Evolutionary conservation across 1,140 invertebrate genomes (phyloP), one percentile per base, ranked within the genome.

Genomic region (Drosophila murphyi): DNA sequence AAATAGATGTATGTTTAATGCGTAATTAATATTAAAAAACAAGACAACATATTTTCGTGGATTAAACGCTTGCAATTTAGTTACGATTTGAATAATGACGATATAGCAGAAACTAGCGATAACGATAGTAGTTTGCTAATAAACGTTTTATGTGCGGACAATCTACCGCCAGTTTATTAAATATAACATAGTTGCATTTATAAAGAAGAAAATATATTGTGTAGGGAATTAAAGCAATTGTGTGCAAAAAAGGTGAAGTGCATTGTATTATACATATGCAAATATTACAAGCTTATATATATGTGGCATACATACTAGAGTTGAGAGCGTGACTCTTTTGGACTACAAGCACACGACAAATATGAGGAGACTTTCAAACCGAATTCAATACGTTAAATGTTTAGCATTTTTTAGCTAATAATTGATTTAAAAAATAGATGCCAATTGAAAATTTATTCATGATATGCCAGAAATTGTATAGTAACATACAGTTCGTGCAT

Each of bases 1-100:
- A 45, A 54, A 54, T 12, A 51, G 74, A 79, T 74, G 80, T 87
- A 77, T 70, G 82, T 86, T 68, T 4, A 64, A 54, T 57, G n/a
- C n/a, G 12, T 56, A 63, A 59, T 64, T 48, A 54, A 47, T 5
- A 34, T 41, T 54, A 12, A 10, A 45, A 28, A 51, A 37, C 7
- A 45, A 39, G 34, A n/a, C 39, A 20, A 43, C 37, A 4, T 35
- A 29, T 39, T 5, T 28, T 31, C 2, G 7, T 3, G 3, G 31
- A 20, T 29, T 56, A 41, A 29, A 4, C 5, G 32, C 28, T 32
- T 55, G 5, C 29, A 34, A 28, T 56, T 6, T n/a, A 37, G 12
- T 5, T 12, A 62, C 31, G 28, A 31, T 62, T 70, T 62, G 45
- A 45, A 56, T 63, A 45, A 62, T 73, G 37, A 48, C 20, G 41